These are phyloP conservation scores for Phanerotoma sp. DNA, from an alignment of 2,888 invertebrate species.

Conservation along the genomic window DNA sequence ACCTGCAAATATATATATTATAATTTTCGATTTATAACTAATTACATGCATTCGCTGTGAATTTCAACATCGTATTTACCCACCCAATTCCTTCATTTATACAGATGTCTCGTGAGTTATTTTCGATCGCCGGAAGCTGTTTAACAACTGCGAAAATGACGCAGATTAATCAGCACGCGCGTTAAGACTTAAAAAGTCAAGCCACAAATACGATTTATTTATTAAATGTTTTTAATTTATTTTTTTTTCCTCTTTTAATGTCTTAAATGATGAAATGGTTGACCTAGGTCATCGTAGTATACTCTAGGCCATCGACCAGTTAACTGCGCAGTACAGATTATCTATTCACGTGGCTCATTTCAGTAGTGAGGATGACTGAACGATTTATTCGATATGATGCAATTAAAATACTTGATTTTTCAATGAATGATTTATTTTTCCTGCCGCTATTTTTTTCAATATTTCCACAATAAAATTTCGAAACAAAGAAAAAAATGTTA, in stretches of 20 bases:
- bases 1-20: background rate
- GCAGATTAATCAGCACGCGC: too few relatives aligned
- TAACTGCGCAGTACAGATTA: constrained; percentile 5
- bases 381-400: background rate
- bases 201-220: background rate
- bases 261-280: background rate
- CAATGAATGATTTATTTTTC: constrained; percentile 19
- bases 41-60: too few relatives aligned
- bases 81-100: background rate
- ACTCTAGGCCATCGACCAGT: background rate
- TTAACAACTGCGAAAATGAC: too few relatives aligned
- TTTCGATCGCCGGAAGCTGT: too few relatives aligned
- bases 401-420: constrained; percentile 2
- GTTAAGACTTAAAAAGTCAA: background rate
- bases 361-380: background rate
- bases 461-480: background rate
- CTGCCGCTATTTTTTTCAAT: background rate
- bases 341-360: constrained; percentile 1
- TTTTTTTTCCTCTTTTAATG: background rate
- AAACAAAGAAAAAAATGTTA: too few relatives aligned
- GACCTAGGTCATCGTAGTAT: constrained; percentile 1
- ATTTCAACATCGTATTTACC: too few relatives aligned
- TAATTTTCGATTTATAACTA: too few relatives aligned
- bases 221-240: background rate
- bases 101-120: constrained; percentile 12